phyloP scores from a whole-genome alignment of 1,140 invertebrate genomes.

The Helicoverpa armigera region DNA sequence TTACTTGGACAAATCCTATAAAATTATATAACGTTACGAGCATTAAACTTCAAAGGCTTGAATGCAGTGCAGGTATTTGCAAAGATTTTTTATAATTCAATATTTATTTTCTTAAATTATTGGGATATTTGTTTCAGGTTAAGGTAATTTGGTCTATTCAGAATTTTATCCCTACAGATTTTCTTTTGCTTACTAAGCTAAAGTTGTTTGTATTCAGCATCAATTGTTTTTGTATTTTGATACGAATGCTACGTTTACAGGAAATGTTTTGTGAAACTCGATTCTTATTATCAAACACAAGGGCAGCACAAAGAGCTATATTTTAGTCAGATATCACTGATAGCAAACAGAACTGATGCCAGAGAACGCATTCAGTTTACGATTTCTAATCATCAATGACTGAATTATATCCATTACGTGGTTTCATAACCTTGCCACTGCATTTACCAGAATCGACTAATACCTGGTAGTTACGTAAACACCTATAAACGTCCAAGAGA shows the following conservation, averaged over 20 bases:
- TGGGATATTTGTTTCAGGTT: constrained; percentile 3
- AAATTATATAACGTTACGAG: constrained; percentile 15
- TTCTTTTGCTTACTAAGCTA: background rate
- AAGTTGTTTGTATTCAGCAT: background rate
- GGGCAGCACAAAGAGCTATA: constrained; percentile 16
- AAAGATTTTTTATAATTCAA: constrained; percentile 28
- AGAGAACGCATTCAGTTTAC: constrained; percentile 21
- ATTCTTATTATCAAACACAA: background rate
- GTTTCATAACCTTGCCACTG: constrained; percentile 32
- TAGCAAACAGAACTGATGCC: constrained; percentile 14
- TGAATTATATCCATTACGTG: constrained; percentile 36
- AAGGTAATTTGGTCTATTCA: constrained; percentile 26
- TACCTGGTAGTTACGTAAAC: constrained; percentile 39
- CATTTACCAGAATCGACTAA: constrained; percentile 23
- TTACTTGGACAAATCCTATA: constrained; percentile 11
- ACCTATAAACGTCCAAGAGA: constrained; percentile 16
- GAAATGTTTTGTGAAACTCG: background rate
- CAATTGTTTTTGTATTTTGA: constrained; percentile 18
- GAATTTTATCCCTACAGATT: constrained; percentile 1
- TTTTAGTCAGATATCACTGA: constrained; percentile 8
- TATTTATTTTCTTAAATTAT: constrained; percentile 13
- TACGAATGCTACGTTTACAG: background rate
- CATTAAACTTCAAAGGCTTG: constrained; percentile 37
- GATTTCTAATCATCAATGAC: constrained; percentile 42
- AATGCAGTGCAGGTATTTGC: constrained; percentile 8